Conservation (phyloP, 2,888 invertebrate genomes). For the Agrotis segetum region DNA sequence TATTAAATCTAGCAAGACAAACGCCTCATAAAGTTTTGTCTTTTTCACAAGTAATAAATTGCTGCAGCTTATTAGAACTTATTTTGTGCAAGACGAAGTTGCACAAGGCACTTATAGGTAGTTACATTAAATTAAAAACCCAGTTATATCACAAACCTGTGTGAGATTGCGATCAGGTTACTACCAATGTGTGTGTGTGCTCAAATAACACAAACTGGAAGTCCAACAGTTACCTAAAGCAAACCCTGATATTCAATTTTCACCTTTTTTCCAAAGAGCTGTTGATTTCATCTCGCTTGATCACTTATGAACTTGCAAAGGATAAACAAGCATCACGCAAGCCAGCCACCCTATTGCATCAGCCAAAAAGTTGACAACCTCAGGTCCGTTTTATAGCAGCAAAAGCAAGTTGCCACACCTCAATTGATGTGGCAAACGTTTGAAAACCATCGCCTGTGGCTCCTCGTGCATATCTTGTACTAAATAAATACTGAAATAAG, state of each 20-base stretch:
- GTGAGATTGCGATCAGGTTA: conserved; percentile 48
- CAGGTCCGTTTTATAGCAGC: conserved; percentile 74
- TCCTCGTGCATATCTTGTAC: conserved; percentile 47
- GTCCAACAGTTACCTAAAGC: conserved; percentile 55
- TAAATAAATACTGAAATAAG: conserved; percentile 31
- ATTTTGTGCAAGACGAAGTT: conserved; percentile 31
- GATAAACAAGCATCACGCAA: conserved; percentile 82
- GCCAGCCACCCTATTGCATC: conserved; percentile 84
- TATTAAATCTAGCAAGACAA: background rate
- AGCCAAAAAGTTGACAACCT: conserved; percentile 83
- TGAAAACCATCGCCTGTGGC: conserved; percentile 61
- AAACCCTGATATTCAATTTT: conserved; percentile 64
- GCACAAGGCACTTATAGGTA: conserved; percentile 41
- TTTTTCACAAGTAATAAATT: conserved; percentile 26
- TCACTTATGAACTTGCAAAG: conserved; percentile 61
- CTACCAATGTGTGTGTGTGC: conserved; percentile 41
- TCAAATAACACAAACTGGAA: conserved; percentile 60
- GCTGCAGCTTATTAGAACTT: conserved; percentile 32
- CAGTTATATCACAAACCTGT: conserved; percentile 57
- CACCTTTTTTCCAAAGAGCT: conserved; percentile 66
- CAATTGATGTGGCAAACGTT: conserved; percentile 64
- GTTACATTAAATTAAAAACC: conserved; percentile 43
- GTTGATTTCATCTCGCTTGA: conserved; percentile 72
- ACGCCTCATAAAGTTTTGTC: background rate
- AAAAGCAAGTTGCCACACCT: conserved; percentile 77